Percentiles rank a stretch among this genome's conserved stretches.
These are phyloP conservation scores for Phalacrocorax brasilianus DNA, from an alignment of 2,113 vertebrate species.

Conservation along the genomic window DNA sequence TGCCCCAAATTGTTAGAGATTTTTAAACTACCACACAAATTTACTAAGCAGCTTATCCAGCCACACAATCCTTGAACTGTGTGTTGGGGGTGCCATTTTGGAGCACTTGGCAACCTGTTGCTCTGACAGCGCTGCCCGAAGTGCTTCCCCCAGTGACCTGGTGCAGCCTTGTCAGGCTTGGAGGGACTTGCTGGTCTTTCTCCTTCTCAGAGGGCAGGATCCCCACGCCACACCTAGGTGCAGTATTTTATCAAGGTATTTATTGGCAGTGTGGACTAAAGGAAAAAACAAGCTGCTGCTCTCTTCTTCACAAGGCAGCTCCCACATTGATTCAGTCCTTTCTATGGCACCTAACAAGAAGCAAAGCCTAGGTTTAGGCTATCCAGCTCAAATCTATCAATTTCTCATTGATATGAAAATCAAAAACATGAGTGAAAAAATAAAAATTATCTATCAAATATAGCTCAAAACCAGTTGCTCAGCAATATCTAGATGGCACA, in stretches of 20 bases:
- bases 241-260: background rate
- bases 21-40: background rate
- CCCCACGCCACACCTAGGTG: background rate
- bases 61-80: background rate
- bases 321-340: background rate
- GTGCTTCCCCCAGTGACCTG: background rate
- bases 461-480: background rate
- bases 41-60: background rate
- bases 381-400: too few relatives aligned
- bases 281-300: background rate
- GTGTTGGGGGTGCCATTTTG: background rate
- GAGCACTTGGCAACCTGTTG: background rate
- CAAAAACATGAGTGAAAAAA: too few relatives aligned
- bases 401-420: too few relatives aligned
- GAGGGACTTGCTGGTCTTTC: background rate
- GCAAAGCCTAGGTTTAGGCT: background rate
- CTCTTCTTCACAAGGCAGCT: background rate
- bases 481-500: background rate
- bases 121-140: background rate
- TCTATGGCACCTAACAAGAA: background rate
- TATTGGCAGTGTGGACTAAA: background rate
- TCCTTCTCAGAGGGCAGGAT: background rate
- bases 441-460: too few relatives aligned
- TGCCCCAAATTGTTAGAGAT: background rate
- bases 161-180: background rate